Percentiles rank a stretch among this genome's conserved stretches.
Evolutionary conservation across 2,113 vertebrate genomes (phyloP).

Genomic region (Syngnathus floridae): DNA sequence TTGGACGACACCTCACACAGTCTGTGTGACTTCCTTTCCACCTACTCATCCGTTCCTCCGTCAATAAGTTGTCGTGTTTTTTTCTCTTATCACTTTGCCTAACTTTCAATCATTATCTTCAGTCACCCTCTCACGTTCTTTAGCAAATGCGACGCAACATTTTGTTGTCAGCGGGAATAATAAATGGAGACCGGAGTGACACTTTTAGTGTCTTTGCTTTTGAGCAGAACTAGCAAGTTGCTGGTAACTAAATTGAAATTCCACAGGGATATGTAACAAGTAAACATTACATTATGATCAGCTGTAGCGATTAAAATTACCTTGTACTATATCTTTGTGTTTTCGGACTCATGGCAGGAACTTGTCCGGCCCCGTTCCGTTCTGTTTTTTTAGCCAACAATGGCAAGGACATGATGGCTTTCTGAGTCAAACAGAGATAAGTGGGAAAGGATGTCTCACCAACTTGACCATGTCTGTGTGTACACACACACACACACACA

Average conservation of each 20-base stretch:
- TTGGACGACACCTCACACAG: conserved; percentile 23
- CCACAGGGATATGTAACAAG: background rate
- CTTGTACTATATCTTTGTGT: background rate
- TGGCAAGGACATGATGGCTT: conserved; percentile 66
- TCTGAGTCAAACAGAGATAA: conserved; percentile 64
- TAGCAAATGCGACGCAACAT: conserved; percentile 4
- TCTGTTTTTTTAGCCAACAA: conserved; percentile 71
- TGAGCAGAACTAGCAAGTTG: background rate
- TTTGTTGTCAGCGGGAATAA: background rate
- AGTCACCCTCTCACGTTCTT: conserved; percentile 14
- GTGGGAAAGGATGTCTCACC: conserved; percentile 52
- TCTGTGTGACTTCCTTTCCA: conserved; percentile 41
- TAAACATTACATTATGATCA: background rate
- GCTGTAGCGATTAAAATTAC: too few species aligned
- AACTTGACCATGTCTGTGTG: conserved; percentile 27
- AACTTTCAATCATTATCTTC: conserved; percentile 19
- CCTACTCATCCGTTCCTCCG: conserved; percentile 21
- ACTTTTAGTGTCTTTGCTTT: background rate
- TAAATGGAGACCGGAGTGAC: background rate
- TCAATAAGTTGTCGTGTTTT: conserved; percentile 26
- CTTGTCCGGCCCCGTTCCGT: conserved; percentile 21
- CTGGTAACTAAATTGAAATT: background rate
- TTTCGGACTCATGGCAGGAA: conserved; percentile 33
- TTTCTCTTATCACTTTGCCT: conserved; percentile 26
- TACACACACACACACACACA: conserved; percentile 22